Percentiles rank a stretch among this genome's conserved stretches.
phyloP scores from a whole-genome alignment of 1,140 invertebrate species.

The Cotesia typhae region DNA sequence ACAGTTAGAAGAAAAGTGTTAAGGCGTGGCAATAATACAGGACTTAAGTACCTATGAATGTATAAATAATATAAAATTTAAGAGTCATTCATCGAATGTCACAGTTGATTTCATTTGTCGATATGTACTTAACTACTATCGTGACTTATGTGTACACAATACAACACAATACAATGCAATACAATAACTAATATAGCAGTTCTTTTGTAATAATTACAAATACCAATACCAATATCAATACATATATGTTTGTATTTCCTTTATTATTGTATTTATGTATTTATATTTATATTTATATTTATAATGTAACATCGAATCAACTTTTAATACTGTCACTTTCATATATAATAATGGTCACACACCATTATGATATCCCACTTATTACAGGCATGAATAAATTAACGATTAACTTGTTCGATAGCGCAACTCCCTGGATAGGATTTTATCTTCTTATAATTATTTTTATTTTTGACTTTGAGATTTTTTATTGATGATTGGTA shows the following conservation, averaged over 20 bases:
- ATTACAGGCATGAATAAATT: no score
- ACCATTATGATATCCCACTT: no score
- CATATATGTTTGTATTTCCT: slow-evolving; percentile 1
- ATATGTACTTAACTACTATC: not conserved
- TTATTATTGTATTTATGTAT: not conserved
- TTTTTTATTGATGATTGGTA: no score
- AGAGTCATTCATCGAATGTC: slow-evolving; percentile 24
- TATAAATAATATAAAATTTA: not conserved
- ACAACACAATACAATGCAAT: no score
- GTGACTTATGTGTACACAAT: not conserved
- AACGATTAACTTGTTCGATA: no score
- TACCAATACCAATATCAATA: not conserved
- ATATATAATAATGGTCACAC: no score
- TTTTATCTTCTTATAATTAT: no score
- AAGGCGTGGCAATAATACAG: slow-evolving; percentile 14
- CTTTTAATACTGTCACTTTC: slow-evolving; percentile 1
- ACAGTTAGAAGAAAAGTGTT: slow-evolving; percentile 5
- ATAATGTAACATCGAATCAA: not conserved
- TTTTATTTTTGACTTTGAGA: no score
- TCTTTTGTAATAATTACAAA: not conserved
- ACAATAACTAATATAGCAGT: slow-evolving; percentile 11
- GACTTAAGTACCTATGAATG: not conserved
- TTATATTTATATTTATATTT: not conserved
- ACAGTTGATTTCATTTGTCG: slow-evolving; percentile 28
- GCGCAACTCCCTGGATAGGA: no score